phyloP scores from a whole-genome alignment of 2,797 vertebrate species.

The Chelidonichthys spinosus region DNA sequence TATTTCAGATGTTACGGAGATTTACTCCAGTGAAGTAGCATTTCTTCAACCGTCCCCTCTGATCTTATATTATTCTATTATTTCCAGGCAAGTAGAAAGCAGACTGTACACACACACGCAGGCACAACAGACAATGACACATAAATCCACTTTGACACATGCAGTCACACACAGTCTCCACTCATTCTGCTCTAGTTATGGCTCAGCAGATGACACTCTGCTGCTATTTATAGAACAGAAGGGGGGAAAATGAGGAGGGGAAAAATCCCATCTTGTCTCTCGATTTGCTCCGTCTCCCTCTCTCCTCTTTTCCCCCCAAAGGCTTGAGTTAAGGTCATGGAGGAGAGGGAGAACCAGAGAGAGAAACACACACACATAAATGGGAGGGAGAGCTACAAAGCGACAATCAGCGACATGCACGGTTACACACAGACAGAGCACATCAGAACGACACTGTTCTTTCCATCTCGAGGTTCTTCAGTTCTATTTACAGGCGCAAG shows the following conservation, averaged over 20 bases:
- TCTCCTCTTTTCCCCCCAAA: conserved; percentile 32
- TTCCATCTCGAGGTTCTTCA: conserved; percentile 17
- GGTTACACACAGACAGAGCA: conserved; percentile 12
- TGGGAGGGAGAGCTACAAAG: conserved; percentile 3
- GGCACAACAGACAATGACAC: conserved; percentile 25
- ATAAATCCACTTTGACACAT: conserved; percentile 49
- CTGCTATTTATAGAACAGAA: conserved; percentile 74
- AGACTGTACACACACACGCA: conserved; percentile 6
- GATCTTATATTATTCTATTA: neutral
- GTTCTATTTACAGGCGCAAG: conserved; percentile 57
- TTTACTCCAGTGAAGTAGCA: neutral
- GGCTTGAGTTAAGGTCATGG: conserved; percentile 61
- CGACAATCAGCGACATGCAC: conserved; percentile 25
- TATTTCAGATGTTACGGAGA: neutral
- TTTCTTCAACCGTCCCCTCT: neutral
- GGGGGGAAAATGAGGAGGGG: conserved; percentile 27
- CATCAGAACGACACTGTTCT: conserved; percentile 33
- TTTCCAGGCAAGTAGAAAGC: neutral
- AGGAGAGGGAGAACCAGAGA: conserved; percentile 21
- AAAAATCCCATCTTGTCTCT: conserved; percentile 62
- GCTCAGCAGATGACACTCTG: conserved; percentile 72
- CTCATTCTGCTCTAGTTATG: conserved; percentile 78
- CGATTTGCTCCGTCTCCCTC: conserved; percentile 24
- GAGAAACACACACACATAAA: conserved; percentile 21
- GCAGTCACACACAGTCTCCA: conserved; percentile 50